These are phyloP conservation scores for Cenopis cana DNA, from an alignment of 2,888 invertebrate genomes.

Conservation along the genomic window DNA sequence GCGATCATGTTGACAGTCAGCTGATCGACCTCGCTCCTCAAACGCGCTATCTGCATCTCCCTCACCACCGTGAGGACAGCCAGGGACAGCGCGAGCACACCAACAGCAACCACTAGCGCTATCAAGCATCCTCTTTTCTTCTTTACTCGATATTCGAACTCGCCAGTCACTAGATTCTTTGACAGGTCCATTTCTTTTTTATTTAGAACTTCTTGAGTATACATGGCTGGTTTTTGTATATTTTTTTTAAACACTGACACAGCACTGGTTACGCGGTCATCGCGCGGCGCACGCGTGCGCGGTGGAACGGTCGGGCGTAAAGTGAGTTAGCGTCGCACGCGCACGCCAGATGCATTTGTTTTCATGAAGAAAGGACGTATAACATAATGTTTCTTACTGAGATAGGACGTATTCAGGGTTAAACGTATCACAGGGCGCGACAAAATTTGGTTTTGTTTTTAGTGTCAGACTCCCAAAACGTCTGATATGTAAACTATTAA, in stretches of 20 bases:
- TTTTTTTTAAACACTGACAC: conserved; percentile 76
- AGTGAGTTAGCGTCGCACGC: conserved; percentile 56
- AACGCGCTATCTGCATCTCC: conserved; percentile 68
- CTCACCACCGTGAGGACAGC: conserved; percentile 69
- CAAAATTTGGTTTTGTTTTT: not conserved
- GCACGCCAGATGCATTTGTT: conserved; percentile 39
- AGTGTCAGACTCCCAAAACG: not conserved
- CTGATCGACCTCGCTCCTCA: conserved; percentile 71
- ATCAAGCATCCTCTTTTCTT: conserved; percentile 63
- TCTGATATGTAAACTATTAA: not conserved
- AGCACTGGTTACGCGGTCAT: conserved; percentile 56
- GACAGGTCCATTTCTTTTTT: conserved; percentile 75
- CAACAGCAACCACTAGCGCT: conserved; percentile 57
- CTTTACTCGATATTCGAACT: conserved; percentile 70
- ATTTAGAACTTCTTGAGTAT: conserved; percentile 67
- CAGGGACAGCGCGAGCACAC: conserved; percentile 65
- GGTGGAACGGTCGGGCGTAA: conserved; percentile 61
- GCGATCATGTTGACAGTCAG: conserved; percentile 73
- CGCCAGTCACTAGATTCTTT: conserved; percentile 78
- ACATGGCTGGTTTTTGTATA: conserved; percentile 72
- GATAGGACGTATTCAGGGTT: not conserved
- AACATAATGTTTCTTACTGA: not conserved
- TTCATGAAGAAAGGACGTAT: conserved; percentile 1
- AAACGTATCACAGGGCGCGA: no score
- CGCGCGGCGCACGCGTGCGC: conserved; percentile 61